Percentiles rank a stretch among this genome's conserved stretches.
Evolutionary conservation across 2,888 invertebrate genomes (phyloP).

Genomic region (Papilio demoleus): DNA sequence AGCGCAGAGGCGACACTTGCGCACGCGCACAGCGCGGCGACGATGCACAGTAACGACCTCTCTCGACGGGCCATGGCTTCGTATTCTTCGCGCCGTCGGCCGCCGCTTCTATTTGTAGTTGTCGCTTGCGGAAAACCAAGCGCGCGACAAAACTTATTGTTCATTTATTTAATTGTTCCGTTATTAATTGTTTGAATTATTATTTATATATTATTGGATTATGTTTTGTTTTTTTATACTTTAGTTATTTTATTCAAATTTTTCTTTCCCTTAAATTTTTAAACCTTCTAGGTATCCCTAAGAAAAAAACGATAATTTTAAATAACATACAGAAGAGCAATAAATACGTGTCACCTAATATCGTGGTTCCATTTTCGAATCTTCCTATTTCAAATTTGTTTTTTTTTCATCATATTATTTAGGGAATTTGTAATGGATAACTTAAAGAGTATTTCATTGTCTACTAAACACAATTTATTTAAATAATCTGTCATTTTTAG

Average conservation of each 20-base stretch:
- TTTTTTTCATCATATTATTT: no score
- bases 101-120: slow-evolving; percentile 52
- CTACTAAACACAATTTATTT: no score
- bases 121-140: slow-evolving; percentile 32
- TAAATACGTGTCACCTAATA: no score
- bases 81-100: slow-evolving; percentile 39
- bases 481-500: no score
- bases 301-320: no score
- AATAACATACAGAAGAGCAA: no score
- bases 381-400: no score
- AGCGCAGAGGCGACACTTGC: slow-evolving; percentile 50
- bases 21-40: slow-evolving; percentile 52
- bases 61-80: slow-evolving; percentile 44
- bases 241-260: background rate
- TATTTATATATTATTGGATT: background rate
- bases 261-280: no score
- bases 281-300: no score
- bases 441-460: no score
- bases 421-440: no score
- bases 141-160: slow-evolving; percentile 17
- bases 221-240: background rate
- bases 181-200: slow-evolving; percentile 15
- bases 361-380: no score
- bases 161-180: slow-evolving; percentile 42
- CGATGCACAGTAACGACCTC: slow-evolving; percentile 53